Base-by-base conservation (phyloP, 1,140 invertebrate genomes). In the Drosophila subobscura region DNA sequence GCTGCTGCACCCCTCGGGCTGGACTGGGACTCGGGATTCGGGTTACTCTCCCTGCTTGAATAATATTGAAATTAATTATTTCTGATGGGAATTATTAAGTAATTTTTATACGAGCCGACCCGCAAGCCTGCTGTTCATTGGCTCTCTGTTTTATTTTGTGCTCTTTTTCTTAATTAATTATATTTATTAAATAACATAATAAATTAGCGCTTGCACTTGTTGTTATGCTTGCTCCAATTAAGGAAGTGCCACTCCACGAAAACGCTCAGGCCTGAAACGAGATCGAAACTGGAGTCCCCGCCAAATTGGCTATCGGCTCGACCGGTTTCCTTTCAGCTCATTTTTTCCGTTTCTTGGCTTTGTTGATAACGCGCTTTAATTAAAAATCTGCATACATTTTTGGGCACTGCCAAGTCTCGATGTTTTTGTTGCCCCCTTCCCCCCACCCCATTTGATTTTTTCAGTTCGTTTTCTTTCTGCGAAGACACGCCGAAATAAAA, bases 41-140 rank as follows among this genome's bases (percentile, higher is more conserved):
- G 10, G 33, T 1, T 2, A 2, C 33, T 37, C 42, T 60, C 52
- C 72, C 55, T 72, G 49, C 29, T 65, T 79, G 80, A 85, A 89
- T 79, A 75, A 89, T 89, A 89, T 89, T 81, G 84, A 89, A 72
- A 85, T 81, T 89, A 89, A 89, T 89, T 76, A 89, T 61, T 89
- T 89, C 74, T 81, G 85, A 81, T 89, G 77, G 77, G 76, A 89
- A 89, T 89, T 89, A 89, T 89, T 85, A 89, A 89, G 85, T 89
- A 89, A 89, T 89, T 89, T 85, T 73, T 67, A 72, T 78, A 61
- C 50, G 52, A 57, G 25, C 72, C 49, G 56, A 57, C 29, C 66
- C 49, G 64, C 51, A 78, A 72, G 78, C 61, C 33, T 44, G 47
- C 33, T 40, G 47, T 41, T 40, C 37, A 37, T 27, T 51, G 54